Conservation (phyloP, 2,113 vertebrate genomes). For the Mesoclemmys tuberculata region DNA sequence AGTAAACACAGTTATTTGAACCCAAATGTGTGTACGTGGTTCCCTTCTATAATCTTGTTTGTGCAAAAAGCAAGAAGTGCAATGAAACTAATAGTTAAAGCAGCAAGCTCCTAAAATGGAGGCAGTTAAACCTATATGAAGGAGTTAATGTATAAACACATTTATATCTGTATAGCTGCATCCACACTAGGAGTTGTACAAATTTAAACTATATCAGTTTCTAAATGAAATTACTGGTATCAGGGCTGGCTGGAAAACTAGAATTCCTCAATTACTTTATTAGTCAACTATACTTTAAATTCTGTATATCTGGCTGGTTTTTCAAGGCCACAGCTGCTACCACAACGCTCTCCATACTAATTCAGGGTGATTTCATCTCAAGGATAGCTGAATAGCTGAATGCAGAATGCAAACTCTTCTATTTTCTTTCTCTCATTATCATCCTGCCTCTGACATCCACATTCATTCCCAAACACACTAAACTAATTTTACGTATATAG, state of each 20-base stretch:
- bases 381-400: slow-evolving; percentile 55
- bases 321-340: slow-evolving; percentile 51
- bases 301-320: slow-evolving; percentile 41
- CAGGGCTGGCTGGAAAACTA: slow-evolving; percentile 35
- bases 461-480: background rate
- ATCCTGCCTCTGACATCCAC: slow-evolving; percentile 20
- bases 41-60: background rate
- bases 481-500: slow-evolving; percentile 19
- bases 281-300: slow-evolving; percentile 41
- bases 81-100: background rate
- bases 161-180: background rate
- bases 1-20: background rate
- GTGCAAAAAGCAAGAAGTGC: background rate
- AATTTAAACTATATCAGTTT: slow-evolving; percentile 24
- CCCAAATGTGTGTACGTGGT: background rate
- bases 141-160: background rate
- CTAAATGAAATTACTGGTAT: background rate
- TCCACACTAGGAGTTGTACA: background rate
- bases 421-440: background rate
- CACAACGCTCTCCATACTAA: slow-evolving; percentile 43
- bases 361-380: slow-evolving; percentile 56
- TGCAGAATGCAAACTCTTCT: slow-evolving; percentile 23
- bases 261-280: background rate
- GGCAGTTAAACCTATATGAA: background rate
- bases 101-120: background rate